Evolutionary conservation across 2,888 invertebrate species (phyloP).

Genomic region (Papilio protenor): DNA sequence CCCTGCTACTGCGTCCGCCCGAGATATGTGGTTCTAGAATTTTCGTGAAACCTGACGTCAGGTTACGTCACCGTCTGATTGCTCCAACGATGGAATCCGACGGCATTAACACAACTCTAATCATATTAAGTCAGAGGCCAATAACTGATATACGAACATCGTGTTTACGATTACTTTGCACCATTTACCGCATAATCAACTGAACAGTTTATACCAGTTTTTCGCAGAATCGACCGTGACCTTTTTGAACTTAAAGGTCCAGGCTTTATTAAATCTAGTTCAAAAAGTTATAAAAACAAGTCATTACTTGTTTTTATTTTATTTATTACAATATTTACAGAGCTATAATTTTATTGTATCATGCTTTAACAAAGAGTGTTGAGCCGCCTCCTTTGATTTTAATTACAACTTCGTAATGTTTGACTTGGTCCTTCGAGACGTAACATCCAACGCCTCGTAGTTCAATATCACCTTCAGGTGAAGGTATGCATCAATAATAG

Average conservation of each 20-base stretch:
- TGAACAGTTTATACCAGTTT: constrained; percentile 18
- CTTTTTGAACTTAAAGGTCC: not conserved
- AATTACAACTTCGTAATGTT: not conserved
- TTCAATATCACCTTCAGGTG: not conserved
- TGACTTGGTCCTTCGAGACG: not conserved
- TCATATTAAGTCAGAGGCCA: constrained; percentile 28
- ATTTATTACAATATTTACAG: not conserved
- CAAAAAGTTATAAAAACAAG: not conserved
- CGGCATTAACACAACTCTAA: constrained; percentile 26
- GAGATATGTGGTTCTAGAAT: constrained; percentile 56
- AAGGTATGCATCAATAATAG: not conserved
- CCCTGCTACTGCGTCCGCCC: constrained; percentile 49
- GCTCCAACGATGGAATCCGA: constrained; percentile 17
- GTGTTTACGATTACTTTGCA: constrained; percentile 19
- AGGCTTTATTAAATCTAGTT: not conserved
- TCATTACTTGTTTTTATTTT: not conserved
- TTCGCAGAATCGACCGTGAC: not conserved
- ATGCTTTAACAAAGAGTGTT: not conserved
- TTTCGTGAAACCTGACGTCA: constrained; percentile 67
- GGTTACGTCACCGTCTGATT: constrained; percentile 57
- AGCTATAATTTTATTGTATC: not conserved
- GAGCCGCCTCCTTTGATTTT: not conserved
- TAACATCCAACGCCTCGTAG: not conserved
- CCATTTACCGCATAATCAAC: not conserved
- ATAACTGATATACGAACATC: constrained; percentile 11